Conservation (phyloP, 1,140 invertebrate genomes). For the Lamellibrachia luymesi region DNA sequence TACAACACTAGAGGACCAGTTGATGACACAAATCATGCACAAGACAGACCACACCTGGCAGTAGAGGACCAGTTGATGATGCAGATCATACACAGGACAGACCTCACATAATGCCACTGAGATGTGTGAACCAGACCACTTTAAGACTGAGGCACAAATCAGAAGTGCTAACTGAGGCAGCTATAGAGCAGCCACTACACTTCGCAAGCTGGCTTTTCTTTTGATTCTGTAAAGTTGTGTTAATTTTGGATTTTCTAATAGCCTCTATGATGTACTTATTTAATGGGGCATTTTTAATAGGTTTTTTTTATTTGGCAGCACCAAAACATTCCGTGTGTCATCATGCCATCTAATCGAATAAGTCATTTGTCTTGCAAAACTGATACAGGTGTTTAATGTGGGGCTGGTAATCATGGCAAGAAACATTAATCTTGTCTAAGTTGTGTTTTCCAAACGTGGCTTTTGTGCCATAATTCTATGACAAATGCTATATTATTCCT, state of each 20-base stretch:
- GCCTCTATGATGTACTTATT: background rate
- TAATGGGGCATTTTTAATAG: background rate
- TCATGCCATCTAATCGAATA: background rate
- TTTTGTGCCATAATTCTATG: background rate
- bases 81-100: too few relatives aligned
- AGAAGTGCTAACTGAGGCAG: background rate
- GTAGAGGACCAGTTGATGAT: too few relatives aligned
- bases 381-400: background rate
- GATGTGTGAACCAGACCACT: background rate
- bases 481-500: background rate
- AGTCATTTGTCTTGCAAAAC: background rate
- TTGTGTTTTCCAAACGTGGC: background rate
- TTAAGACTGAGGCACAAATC: too few relatives aligned
- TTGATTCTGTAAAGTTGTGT: background rate
- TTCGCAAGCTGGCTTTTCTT: background rate
- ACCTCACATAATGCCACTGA: background rate
- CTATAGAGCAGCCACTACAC: background rate
- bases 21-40: too few relatives aligned
- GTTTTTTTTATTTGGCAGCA: background rate
- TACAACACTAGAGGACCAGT: too few relatives aligned
- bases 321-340: background rate
- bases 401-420: background rate
- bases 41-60: too few relatives aligned
- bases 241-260: background rate
- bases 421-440: background rate